Base-by-base conservation (phyloP, 2,113 vertebrate genomes). In the Anarrhichthys ocellatus region DNA sequence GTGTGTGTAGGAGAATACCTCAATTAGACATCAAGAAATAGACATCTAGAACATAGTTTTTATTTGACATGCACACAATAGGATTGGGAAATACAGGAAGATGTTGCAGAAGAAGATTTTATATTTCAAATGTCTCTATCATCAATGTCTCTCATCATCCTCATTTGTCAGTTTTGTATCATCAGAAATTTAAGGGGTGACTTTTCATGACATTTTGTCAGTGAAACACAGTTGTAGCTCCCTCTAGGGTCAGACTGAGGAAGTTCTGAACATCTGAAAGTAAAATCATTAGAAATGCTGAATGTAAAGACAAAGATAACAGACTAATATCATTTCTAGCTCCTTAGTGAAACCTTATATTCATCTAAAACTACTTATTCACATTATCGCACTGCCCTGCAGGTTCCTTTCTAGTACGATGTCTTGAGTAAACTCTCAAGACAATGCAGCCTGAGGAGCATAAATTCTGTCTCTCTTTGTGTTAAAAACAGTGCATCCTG, bases 171-270 rank as follows among this genome's bases (percentile, higher is more conserved):
- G 59, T 32, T 61, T 34, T 62, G 14, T 70, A 27, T 64, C 10
- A 54, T 44, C 42, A 83, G 11, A 52, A 15, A 36, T 22, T 4
- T 34, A 24, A 5, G 44, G 58, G 5, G 42, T 36, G 10, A 27
- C 42, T 50, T 70, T 32, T 2, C 9, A 38, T 59, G 36, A 76
- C 15, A n/a, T 58, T 40, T 62, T 69, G 36, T 65, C 7, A 75
- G 64, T 52, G 59, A 54, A 36, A 50, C 44, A 84, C 61, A 73
- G 69, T 50, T 79, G 20, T 76, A 88, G 88, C 85, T 64, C 83
- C 81, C 85, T 83, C 81, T 89, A 86, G 85, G 18, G 83, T 61
- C 58, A 18, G 50, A 52, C 38, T 32, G 56, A 70, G 5, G 56
- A 84, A 73, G 6, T 34, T 22, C 18, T 72, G 5, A 36, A 38